These are phyloP conservation scores for Ophion ellenae DNA, from an alignment of 2,888 invertebrate species.

Conservation along the genomic window DNA sequence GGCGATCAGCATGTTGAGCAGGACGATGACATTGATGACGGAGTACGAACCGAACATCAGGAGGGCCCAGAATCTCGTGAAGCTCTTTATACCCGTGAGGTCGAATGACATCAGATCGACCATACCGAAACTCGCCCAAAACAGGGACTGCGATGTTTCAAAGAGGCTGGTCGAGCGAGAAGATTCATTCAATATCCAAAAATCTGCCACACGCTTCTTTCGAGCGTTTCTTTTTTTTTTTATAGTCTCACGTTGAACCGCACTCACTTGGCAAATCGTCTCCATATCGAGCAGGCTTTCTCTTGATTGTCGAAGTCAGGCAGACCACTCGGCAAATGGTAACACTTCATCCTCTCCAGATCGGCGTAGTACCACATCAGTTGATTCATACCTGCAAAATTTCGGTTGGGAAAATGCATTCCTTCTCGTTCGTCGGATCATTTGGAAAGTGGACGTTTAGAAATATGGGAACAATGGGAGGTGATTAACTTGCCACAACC, in stretches of 20 bases:
- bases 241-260: neutral
- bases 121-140: constrained; percentile 99
- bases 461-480: neutral
- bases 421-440: neutral
- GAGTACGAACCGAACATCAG: constrained; percentile 99
- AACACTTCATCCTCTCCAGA: constrained; percentile 93
- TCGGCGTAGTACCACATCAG: constrained; percentile 97
- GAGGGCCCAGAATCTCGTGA: constrained; percentile 98
- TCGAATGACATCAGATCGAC: constrained; percentile 97
- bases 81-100: constrained; percentile 96
- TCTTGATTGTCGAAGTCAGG: constrained; percentile 94
- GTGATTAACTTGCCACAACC: constrained; percentile 91
- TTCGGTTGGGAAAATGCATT: neutral
- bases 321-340: constrained; percentile 89
- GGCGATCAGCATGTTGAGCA: constrained; percentile 98
- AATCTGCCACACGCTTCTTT: neutral
- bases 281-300: constrained; percentile 93
- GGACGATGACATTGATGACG: constrained; percentile 97
- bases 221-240: constrained; percentile 6
- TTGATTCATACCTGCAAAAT: constrained; percentile 91
- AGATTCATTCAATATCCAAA: neutral
- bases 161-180: constrained; percentile 89
- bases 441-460: neutral
- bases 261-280: constrained; percentile 93
- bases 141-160: constrained; percentile 98